Percentiles rank a stretch among this genome's conserved stretches.
These are phyloP conservation scores for Cancer borealis DNA, from an alignment of 2,888 invertebrate genomes.

Conservation along the genomic window DNA sequence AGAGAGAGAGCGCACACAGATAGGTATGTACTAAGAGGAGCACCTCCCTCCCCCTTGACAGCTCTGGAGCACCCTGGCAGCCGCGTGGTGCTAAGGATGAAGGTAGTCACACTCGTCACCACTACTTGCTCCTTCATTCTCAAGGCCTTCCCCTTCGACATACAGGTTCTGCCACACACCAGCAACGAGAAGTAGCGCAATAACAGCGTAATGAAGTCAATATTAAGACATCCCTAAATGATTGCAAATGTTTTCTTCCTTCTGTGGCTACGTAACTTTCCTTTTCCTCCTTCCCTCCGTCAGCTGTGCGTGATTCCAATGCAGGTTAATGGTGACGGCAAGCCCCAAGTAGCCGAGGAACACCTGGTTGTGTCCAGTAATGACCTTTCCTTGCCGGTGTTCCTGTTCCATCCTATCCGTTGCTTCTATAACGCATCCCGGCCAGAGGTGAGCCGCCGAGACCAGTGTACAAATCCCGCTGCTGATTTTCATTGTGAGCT, in stretches of 20 bases:
- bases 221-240: neutral
- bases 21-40: neutral
- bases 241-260: neutral
- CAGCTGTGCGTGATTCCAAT: slow-evolving; percentile 49
- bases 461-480: neutral
- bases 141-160: slow-evolving; percentile 59
- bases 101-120: slow-evolving; percentile 7
- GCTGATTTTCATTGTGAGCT: neutral
- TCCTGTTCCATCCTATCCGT: neutral
- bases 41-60: neutral
- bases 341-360: neutral
- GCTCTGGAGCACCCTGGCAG: slow-evolving; percentile 38
- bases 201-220: neutral
- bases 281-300: neutral
- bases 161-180: neutral
- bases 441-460: neutral
- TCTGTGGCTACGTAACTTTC: neutral
- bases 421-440: slow-evolving; percentile 29
- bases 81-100: slow-evolving; percentile 20
- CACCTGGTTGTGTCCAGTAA: neutral
- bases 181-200: neutral
- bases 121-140: slow-evolving; percentile 14
- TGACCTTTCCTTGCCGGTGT: slow-evolving; percentile 11
- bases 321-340: neutral
- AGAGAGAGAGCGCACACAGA: neutral